Conservation (phyloP, 2,113 vertebrate species). For the Oryzias javanicus region DNA sequence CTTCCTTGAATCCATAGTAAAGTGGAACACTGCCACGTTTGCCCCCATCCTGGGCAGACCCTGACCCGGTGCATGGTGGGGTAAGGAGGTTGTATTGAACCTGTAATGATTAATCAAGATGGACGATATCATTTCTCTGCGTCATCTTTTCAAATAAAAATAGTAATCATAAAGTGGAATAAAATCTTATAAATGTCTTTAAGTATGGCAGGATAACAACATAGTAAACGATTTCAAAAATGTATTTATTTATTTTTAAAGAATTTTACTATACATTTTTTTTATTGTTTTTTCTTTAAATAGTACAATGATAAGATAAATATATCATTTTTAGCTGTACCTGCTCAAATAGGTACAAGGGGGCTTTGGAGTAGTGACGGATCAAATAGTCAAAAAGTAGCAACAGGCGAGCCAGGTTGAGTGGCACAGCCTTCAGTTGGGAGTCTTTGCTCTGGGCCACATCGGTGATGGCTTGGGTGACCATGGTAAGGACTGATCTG, state of each 20-base stretch:
- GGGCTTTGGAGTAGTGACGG: constrained; percentile 92
- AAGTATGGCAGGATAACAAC: too few relatives aligned
- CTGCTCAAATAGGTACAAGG: constrained; percentile 94
- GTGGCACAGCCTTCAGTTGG: constrained; percentile 85
- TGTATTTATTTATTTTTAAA: too few relatives aligned
- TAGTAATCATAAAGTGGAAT: not conserved
- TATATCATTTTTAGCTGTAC: constrained; percentile 57
- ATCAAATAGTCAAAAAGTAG: constrained; percentile 94
- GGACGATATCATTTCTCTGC: not conserved
- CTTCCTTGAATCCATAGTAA: constrained; percentile 96
- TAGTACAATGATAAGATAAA: not conserved
- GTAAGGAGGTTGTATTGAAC: constrained; percentile 96
- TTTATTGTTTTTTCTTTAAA: not conserved
- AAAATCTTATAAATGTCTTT: too few relatives aligned
- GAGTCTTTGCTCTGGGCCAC: constrained; percentile 83
- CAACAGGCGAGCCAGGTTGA: constrained; percentile 87
- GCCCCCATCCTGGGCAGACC: constrained; percentile 81
- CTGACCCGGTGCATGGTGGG: constrained; percentile 83
- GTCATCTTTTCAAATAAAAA: not conserved
- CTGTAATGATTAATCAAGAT: constrained; percentile 60
- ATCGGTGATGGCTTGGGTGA: constrained; percentile 89
- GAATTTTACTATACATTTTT: too few relatives aligned
- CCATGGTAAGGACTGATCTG: constrained; percentile 80
- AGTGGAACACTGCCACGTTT: constrained; percentile 78
- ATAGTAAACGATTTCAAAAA: too few relatives aligned